Evolutionary conservation across 1,140 invertebrate genomes (phyloP), one percentile per base, ranked within the genome.

Genomic region (Anastrepha ludens): DNA sequence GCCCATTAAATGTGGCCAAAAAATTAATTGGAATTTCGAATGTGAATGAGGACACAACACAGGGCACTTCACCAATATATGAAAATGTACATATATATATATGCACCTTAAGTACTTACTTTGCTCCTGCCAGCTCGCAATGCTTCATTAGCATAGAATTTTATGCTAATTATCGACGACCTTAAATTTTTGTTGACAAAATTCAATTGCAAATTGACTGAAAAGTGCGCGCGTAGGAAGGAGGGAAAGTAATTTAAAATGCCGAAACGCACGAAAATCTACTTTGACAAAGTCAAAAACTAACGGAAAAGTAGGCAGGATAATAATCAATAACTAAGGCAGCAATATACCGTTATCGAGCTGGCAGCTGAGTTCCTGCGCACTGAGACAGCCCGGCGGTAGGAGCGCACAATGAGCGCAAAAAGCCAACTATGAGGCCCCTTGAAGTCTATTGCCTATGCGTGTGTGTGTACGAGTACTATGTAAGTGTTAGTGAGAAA

Each of bases 131-230:
- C 60, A 62, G 29, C 67, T 41, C 11, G 29, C 15, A 74, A 74
- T 47, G 67, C 67, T 74, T 47, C 67, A 74, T 74, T 74, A 74
- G 44, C 67, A 47, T 47, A 74, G 20, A 74, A 41, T 74, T 74
- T n/a, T 9, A 74, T 20, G 67, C 67, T 39, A 15, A 47, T 74
- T 74, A 74, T 74, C 29, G 67, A 74, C 8, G 67, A 15, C 29
- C 9, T 17, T 15, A 74, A 62, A 62, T 62, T 62, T 62, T 62
- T 62, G 60, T 62, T 62, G 60, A 62, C 60, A 62, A 62, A 62
- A 62, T n/a, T 62, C 60, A 62, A 62, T 62, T 62, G 15, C 13
- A 62, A 62, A 62, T 62, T 62, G 60, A 17, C 60, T 17, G 60
- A n/a, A 62, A 62, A 58, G 7, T 58, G 7, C 15, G 13, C 7